Base-by-base conservation (phyloP, 1,140 invertebrate genomes). In the Marisa cornuarietis region DNA sequence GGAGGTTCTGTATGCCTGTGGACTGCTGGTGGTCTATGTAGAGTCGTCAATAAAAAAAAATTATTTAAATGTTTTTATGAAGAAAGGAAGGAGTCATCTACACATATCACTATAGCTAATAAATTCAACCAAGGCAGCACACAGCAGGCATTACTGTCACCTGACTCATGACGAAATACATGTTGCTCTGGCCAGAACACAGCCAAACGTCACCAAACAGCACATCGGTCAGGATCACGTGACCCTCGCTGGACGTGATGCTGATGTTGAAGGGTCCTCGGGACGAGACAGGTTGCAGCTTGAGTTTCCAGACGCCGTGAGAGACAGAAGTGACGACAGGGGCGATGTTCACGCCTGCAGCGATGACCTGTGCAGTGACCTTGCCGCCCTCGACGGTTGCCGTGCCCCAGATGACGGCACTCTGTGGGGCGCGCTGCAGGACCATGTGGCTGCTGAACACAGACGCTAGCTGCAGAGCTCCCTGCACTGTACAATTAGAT, bases 201-300 rank as follows among this genome's bases (percentile, higher is more conserved):
- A 90, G 51, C 87, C 87, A 90, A 9, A 90, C 88, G 79, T 89
- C 88, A 11, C 88, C 88, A 83, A 90, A 90, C 62, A 87, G 58
- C 24, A 89, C 87, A 81, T 87, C 83, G n/a, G 66, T 79, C 7
- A 87, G 65, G 22, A 22, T 73, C 61, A 81, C 80, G 14, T 71
- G 66, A 20, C 49, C 76, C 14, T 69, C 61, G 0, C 77, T 68
- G 7, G 80, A 81, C 16, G 14, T 58, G 10, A 84, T 85, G 24
- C 49, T 82, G 31, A 88, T 83, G 22, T 14, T 68, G 61, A 83
- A 83, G 8, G 85, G 82, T 61, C 83, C 83, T 24, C 18, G 22
- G 22, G 42, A 42, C 20, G 31, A n/a, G 26, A 82, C 54, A 26
- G 83, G 62, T 16, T 69, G 78, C 9, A 84, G 76, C 13, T 74